Conservation (phyloP, 2,113 vertebrate genomes). For the Accipiter virgatus region DNA sequence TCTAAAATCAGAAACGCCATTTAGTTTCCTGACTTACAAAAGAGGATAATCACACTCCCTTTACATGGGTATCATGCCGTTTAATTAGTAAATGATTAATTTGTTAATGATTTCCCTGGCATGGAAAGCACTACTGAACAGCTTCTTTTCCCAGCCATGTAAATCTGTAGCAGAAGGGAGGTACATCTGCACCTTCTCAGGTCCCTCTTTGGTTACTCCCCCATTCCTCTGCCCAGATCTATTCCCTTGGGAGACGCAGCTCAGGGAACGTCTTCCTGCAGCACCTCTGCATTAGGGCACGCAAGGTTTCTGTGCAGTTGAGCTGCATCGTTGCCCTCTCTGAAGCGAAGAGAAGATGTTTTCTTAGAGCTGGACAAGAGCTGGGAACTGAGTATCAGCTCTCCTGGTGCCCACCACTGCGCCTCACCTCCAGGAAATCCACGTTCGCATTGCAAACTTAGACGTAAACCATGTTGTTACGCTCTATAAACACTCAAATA, state of each 20-base stretch:
- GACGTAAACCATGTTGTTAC: background rate
- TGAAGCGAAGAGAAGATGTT: background rate
- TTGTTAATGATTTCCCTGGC: slow-evolving; percentile 67
- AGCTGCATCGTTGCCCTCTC: background rate
- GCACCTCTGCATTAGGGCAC: background rate
- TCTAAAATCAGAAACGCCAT: background rate
- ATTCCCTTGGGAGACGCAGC: background rate
- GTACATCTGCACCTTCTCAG: slow-evolving; percentile 33
- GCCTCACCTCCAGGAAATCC: background rate
- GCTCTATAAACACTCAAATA: background rate
- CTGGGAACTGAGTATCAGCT: background rate
- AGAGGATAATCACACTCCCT: slow-evolving; percentile 46
- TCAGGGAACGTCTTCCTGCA: background rate
- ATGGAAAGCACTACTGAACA: slow-evolving; percentile 35
- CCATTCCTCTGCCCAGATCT: background rate
- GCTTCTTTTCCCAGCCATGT: slow-evolving; percentile 33
- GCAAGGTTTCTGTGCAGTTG: background rate
- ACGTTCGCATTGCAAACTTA: background rate
- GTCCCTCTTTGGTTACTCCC: background rate
- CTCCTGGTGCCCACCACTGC: background rate
- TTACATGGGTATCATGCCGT: slow-evolving; percentile 54
- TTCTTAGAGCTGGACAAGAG: background rate
- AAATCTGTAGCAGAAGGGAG: slow-evolving; percentile 42
- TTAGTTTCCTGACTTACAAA: slow-evolving; percentile 14
- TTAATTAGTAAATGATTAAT: slow-evolving; percentile 69